Conservation (phyloP, 2,888 invertebrate genomes). For the Isoperla grammatica region DNA sequence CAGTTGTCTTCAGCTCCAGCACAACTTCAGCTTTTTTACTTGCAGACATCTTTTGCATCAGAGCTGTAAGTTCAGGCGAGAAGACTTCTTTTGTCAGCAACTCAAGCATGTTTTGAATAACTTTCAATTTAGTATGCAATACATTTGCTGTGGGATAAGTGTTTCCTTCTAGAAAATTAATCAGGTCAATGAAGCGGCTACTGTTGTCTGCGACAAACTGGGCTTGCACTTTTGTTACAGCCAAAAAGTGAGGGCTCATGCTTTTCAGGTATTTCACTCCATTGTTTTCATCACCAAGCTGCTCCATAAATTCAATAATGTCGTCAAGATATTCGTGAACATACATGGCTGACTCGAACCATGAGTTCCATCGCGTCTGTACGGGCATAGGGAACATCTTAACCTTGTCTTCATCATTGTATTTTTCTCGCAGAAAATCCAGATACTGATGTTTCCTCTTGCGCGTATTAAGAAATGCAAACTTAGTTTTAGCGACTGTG, state of each 20-base stretch:
- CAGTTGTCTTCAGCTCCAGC: background rate
- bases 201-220: background rate
- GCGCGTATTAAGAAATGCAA: background rate
- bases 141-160: constrained; percentile 1
- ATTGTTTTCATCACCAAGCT: background rate
- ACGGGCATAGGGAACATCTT: constrained; percentile 15
- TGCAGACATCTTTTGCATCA: background rate
- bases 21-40: too few species aligned
- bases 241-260: background rate
- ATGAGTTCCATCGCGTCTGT: constrained; percentile 19
- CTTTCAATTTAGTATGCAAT: background rate
- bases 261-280: background rate
- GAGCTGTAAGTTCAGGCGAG: background rate
- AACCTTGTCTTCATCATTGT: background rate
- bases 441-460: background rate
- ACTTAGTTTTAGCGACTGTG: background rate
- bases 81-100: background rate
- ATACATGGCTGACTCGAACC: constrained; percentile 19
- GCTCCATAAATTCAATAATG: constrained; percentile 1
- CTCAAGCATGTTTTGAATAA: constrained; percentile 3
- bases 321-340: constrained; percentile 12
- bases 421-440: background rate
- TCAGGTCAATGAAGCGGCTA: too few species aligned
- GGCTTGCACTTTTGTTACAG: background rate
- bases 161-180: background rate